Evolutionary conservation across 2,888 invertebrate species (phyloP), one percentile per base, ranked within the genome.

Genomic region (Caradrina clavipalpis): DNA sequence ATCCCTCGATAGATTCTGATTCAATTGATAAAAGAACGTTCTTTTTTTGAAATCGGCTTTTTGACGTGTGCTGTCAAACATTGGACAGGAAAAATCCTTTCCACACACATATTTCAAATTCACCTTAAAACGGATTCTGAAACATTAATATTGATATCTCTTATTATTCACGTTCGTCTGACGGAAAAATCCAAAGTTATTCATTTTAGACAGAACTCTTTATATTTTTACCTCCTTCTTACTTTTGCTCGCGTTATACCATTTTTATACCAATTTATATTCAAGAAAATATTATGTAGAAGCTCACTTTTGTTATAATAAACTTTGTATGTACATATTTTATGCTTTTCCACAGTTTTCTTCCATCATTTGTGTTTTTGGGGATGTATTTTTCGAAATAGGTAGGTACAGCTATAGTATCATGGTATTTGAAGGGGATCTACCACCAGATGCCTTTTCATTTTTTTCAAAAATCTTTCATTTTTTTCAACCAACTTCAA

Each of bases 121-220:
- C 15, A 22, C 2, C 42, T 22, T 55, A 47, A 63, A 73, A 56
- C 42, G 60, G 21, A 53, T 53, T 60, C 21, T 19, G 17, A n/a
- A 35, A 61, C 53, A 57, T 79, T 79, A 60, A 74, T 75, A 74
- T 78, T 74, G 57, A 74, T 74, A 74, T 61, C 56, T 53, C 21
- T 15, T 42, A 42, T 47, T 42, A 77, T 58, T 70, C 53, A 31
- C 59, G 26, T 61, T 65, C 42, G 26, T 19, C 51, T n/a, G 42
- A 50, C 21, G 47, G 59, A 50, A 60, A 60, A 57, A 60, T 57
- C 45, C 42, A 13, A 45, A 50, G 49, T 45, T 56, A 75, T 75
- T 61, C 42, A 22, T 65, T 65, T 79, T n/a, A 53, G 13, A 17
- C 11, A 51, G 63, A 73, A 21, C 17, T 51, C 56, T 39, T 19